These are phyloP conservation scores for Cryptocheilus praepositus DNA, from an alignment of 2,888 invertebrate genomes.

Conservation along the genomic window DNA sequence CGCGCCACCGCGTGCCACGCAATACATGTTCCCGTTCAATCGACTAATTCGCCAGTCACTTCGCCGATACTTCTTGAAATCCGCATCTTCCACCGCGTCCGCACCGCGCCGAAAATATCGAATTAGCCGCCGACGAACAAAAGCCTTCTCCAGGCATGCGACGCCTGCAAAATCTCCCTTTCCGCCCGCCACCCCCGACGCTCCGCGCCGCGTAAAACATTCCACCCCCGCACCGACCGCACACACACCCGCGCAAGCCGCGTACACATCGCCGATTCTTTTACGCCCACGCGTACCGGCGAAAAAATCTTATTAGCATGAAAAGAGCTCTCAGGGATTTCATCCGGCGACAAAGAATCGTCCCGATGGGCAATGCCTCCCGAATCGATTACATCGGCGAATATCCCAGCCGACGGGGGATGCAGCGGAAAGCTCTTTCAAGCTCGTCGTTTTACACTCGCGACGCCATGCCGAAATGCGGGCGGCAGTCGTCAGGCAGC, in stretches of 20 bases:
- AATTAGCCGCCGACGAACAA: conserved; percentile 30
- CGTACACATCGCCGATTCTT: not conserved
- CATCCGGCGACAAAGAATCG: conserved; percentile 35
- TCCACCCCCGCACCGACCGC: too few relatives aligned
- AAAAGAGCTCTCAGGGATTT: conserved; percentile 48
- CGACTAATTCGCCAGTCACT: too few relatives aligned
- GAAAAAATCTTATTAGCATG: conserved; percentile 52
- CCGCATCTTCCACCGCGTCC: too few relatives aligned
- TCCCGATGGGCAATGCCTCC: conserved; percentile 12
- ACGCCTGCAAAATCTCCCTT: not conserved
- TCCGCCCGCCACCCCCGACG: not conserved
- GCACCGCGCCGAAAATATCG: conserved; percentile 31
- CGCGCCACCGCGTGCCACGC: too few relatives aligned
- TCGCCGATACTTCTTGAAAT: too few relatives aligned
- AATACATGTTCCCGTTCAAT: too few relatives aligned
- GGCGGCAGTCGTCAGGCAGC: too few relatives aligned
- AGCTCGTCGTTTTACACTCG: too few relatives aligned
- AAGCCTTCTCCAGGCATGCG: conserved; percentile 19
- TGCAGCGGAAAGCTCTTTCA: conserved; percentile 1
- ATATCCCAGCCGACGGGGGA: conserved; percentile 7
- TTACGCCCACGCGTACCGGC: conserved; percentile 28
- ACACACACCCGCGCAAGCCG: too few relatives aligned
- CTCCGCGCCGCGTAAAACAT: too few relatives aligned
- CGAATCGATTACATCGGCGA: conserved; percentile 30
- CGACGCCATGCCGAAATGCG: too few relatives aligned